Conservation (phyloP, 2,888 invertebrate species). For the Andrena fulva region DNA sequence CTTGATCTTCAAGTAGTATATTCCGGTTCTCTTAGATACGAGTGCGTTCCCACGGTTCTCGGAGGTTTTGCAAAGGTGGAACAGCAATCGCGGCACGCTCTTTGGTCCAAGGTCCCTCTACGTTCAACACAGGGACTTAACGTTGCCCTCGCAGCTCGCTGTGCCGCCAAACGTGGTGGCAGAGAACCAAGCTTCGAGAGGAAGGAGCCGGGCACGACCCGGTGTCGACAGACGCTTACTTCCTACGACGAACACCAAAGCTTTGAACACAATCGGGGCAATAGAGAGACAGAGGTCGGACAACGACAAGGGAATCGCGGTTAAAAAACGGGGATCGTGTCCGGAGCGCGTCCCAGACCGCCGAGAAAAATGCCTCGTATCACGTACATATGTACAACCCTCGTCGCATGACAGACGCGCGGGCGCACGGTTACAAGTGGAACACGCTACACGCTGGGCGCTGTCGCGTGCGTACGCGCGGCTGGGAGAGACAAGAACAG, state of each 20-base stretch:
- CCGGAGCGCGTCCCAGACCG: constrained; percentile 36
- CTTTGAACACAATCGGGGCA: constrained; percentile 81
- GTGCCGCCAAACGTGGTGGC: background rate
- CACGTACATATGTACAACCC: constrained; percentile 23
- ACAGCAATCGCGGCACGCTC: background rate
- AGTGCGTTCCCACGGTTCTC: too few species aligned
- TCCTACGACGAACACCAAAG: constrained; percentile 75
- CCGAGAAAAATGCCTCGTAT: constrained; percentile 56
- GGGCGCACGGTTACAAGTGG: constrained; percentile 17
- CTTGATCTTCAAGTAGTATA: too few species aligned
- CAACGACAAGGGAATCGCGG: constrained; percentile 34
- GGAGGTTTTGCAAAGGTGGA: too few species aligned
- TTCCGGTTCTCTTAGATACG: too few species aligned
- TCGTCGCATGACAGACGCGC: constrained; percentile 45
- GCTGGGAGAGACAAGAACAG: background rate
- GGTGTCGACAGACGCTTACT: constrained; percentile 61
- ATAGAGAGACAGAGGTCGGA: constrained; percentile 65
- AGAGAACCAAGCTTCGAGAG: constrained; percentile 47
- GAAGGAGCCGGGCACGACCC: constrained; percentile 22
- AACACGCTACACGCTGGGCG: background rate
- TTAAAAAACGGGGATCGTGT: constrained; percentile 29
- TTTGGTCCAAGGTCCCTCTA: background rate
- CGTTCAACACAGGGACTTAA: background rate
- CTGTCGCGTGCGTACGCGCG: background rate
- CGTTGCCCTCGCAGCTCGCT: background rate